Conservation (phyloP, 2,888 invertebrate species). For the Acanthosepion esculentum region DNA sequence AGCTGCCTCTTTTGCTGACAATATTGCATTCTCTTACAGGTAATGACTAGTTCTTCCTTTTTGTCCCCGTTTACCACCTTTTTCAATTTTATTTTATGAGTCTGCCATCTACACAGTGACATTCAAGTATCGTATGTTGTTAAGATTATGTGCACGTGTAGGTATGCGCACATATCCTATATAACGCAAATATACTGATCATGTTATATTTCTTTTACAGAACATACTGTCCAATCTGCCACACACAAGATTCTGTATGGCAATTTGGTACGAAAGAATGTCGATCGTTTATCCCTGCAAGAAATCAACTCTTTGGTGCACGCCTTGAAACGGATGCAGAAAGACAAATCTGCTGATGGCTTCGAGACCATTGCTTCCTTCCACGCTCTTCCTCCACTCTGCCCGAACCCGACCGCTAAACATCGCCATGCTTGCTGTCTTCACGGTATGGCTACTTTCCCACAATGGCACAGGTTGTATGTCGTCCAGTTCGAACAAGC, state of each 20-base stretch:
- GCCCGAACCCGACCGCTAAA: constrained; percentile 54
- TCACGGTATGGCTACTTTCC: constrained; percentile 58
- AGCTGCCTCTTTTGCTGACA: too few species aligned
- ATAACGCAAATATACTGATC: too few species aligned
- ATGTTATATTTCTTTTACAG: neutral
- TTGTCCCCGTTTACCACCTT: too few species aligned
- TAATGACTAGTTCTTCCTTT: too few species aligned
- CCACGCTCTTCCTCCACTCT: constrained; percentile 56
- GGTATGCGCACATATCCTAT: too few species aligned
- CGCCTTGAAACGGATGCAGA: constrained; percentile 52
- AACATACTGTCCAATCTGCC: neutral
- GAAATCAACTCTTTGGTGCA: constrained; percentile 53
- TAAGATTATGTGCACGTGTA: too few species aligned
- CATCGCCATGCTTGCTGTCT: constrained; percentile 56
- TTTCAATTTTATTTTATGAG: too few species aligned
- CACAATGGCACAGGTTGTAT: constrained; percentile 58
- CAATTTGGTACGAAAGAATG: constrained; percentile 50
- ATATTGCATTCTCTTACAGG: too few species aligned
- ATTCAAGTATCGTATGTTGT: too few species aligned
- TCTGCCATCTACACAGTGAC: too few species aligned
- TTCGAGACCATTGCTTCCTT: constrained; percentile 57
- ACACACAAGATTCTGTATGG: neutral
- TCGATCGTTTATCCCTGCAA: constrained; percentile 49
- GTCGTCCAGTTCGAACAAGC: constrained; percentile 57
- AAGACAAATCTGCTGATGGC: constrained; percentile 56